Base-by-base conservation (phyloP, 2,888 invertebrate genomes). In the Epinotia bilunana region DNA sequence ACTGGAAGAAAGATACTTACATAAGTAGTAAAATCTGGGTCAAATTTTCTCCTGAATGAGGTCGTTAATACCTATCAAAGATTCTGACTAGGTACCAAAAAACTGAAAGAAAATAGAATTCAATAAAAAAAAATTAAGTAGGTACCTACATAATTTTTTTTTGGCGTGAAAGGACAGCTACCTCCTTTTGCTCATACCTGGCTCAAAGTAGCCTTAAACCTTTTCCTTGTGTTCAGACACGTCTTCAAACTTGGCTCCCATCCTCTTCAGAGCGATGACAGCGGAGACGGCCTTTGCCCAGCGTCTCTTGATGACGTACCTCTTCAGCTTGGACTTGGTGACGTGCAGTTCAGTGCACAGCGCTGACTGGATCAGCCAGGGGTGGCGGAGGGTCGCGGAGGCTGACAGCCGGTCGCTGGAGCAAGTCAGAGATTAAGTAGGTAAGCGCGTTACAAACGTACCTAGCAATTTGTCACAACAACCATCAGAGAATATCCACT, bases 261-360 rank as follows among this genome's bases (percentile, higher is more conserved):
- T 98, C 82, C 98, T 91, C 84, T 95, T 96, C 67, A 98, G 93
- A 1, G 98, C 98, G 78, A 98, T 95, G 82, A 98, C 98, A 4
- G 97, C 98, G 80, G 98, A 96, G 49, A 98, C 97, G 0, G 97
- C 98, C 90, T 98, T 98, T 81, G 97, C 96, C 98, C 98, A 98
- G 63, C 98, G 95, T 86, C 97, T 96, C 91, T 98, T 97, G 90
- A 98, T 98, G 77, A 98, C 98, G 88, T 98, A 98, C 78, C 97
- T 95, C 89, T 97, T 97, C 80, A 98, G 93, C 87, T 97, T 97
- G 43, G 96, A 95, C 88, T 97, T 98, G 83, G 96, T 96, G 78
- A 97, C 95, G 78, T 95, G 95, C 69, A 97, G 95, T 80, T 96
- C 96, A 28, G 95, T 95, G 87, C 95, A 96, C 64, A 95, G 93